Evolutionary conservation across 2,888 invertebrate genomes (phyloP).

Genomic region (Sphaerophoria rueppellii): DNA sequence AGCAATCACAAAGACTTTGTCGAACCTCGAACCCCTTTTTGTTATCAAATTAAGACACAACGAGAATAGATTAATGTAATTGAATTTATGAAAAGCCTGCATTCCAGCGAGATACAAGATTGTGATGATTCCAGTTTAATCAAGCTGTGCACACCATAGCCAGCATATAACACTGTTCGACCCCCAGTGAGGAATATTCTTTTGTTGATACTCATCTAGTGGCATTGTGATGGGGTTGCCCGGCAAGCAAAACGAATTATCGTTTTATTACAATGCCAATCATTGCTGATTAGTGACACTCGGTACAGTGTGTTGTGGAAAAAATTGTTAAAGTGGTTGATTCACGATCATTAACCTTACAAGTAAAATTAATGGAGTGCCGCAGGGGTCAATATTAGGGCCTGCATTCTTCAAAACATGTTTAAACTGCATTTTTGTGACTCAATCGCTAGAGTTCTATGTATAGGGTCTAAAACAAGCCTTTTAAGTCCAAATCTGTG

Average conservation of each 20-base stretch:
- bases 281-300: constrained; percentile 4
- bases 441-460: too few relatives aligned
- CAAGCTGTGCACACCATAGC: background rate
- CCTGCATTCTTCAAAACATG: too few relatives aligned
- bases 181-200: constrained; percentile 1
- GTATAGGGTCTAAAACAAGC: too few relatives aligned
- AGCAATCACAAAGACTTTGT: constrained; percentile 43
- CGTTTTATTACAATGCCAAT: constrained; percentile 43
- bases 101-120: constrained; percentile 25
- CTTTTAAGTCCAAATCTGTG: too few relatives aligned
- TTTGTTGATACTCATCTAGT: constrained; percentile 16
- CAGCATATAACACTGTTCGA: background rate
- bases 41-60: constrained; percentile 43
- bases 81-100: constrained; percentile 58
- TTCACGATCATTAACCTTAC: too few relatives aligned
- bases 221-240: background rate
- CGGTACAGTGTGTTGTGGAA: constrained; percentile 2
- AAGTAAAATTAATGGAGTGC: too few relatives aligned
- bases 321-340: background rate
- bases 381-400: too few relatives aligned
- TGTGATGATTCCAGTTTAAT: constrained; percentile 30
- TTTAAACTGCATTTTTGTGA: background rate
- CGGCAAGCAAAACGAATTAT: constrained; percentile 12
- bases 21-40: constrained; percentile 12
- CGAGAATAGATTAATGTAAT: constrained; percentile 65